These are phyloP conservation scores for Poeciliopsis presidionis DNA, from an alignment of 2,797 vertebrate genomes.

Conservation along the genomic window DNA sequence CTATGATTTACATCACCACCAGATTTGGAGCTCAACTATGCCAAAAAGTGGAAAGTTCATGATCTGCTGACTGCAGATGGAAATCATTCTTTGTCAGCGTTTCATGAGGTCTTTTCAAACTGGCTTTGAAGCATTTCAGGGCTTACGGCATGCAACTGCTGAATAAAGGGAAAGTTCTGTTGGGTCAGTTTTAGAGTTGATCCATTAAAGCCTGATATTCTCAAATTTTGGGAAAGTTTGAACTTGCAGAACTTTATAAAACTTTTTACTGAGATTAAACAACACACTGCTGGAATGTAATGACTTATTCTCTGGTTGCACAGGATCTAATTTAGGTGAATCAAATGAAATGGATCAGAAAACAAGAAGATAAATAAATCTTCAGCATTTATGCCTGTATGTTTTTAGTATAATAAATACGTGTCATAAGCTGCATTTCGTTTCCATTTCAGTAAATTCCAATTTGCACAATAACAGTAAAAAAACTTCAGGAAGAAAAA, in stretches of 20 bases:
- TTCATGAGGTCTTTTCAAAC: constrained; percentile 51
- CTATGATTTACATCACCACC: constrained; percentile 1
- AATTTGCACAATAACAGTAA: no score
- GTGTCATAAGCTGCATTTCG: no score
- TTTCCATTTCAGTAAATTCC: no score
- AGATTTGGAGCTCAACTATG: constrained; percentile 3
- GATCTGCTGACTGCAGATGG: constrained; percentile 60
- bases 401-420: no score
- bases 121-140: constrained; percentile 67
- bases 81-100: constrained; percentile 65
- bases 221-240: neutral
- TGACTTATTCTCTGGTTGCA: neutral
- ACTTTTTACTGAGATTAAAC: neutral
- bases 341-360: neutral
- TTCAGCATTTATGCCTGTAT: neutral
- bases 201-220: neutral
- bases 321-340: neutral
- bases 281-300: neutral
- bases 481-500: no score
- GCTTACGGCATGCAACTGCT: constrained; percentile 52
- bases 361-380: neutral
- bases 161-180: constrained; percentile 28
- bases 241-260: neutral
- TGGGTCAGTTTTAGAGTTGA: constrained; percentile 44
- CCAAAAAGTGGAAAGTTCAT: constrained; percentile 7